Percentiles rank a stretch among this genome's conserved stretches.
Evolutionary conservation across 2,888 invertebrate genomes (phyloP).

Genomic region (Formica aserva): DNA sequence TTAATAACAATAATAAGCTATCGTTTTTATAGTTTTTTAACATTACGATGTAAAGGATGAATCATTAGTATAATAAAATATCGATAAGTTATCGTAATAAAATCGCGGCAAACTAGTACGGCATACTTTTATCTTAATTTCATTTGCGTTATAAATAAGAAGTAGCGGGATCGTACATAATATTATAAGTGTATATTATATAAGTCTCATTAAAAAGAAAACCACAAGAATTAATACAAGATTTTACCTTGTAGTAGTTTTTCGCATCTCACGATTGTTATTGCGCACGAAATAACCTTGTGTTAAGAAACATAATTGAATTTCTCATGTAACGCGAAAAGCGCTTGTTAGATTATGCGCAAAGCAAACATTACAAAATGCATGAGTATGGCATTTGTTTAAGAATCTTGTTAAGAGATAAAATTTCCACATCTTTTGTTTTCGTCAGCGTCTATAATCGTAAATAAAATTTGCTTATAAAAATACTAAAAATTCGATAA

Average conservation of each 20-base stretch:
- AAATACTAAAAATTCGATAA: neutral
- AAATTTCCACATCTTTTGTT: neutral
- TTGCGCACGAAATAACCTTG: slow-evolving; percentile 18
- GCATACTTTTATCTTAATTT: slow-evolving; percentile 19
- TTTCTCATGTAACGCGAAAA: slow-evolving; percentile 23
- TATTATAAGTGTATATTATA: neutral
- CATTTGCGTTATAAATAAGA: neutral
- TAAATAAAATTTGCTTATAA: neutral
- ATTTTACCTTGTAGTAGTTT: slow-evolving; percentile 7
- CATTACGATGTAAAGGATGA: neutral
- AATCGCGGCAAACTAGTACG: neutral
- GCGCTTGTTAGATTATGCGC: neutral
- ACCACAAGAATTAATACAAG: neutral
- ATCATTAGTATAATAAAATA: slow-evolving; percentile 26
- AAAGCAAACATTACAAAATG: neutral
- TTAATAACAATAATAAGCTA: neutral
- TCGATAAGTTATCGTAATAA: slow-evolving; percentile 3
- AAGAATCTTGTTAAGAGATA: neutral
- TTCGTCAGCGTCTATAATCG: neutral
- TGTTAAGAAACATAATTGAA: slow-evolving; percentile 26
- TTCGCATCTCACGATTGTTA: slow-evolving; percentile 10
- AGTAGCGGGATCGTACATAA: neutral
- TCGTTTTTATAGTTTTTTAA: neutral
- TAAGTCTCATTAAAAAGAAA: neutral
- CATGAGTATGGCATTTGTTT: neutral